Percentiles rank a stretch among this genome's conserved stretches.
phyloP scores from a whole-genome alignment of 2,113 vertebrate species.

The Urocitellus parryii region DNA sequence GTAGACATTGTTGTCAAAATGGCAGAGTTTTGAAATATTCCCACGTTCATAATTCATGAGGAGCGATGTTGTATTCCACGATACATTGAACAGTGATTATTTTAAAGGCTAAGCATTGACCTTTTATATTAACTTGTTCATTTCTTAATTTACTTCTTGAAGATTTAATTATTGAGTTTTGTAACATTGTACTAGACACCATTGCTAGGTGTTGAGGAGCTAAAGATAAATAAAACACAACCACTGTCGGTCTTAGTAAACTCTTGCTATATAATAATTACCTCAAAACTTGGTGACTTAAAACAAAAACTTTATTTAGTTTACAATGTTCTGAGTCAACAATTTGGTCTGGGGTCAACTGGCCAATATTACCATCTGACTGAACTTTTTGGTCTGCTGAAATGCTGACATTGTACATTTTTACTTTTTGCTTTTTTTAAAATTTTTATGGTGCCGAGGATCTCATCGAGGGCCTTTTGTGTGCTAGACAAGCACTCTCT shows the following conservation, averaged over 20 bases:
- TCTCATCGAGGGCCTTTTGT: no score
- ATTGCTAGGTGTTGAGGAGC: neutral
- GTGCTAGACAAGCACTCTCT: no score
- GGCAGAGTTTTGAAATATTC: neutral
- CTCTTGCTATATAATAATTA: neutral
- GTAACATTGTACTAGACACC: neutral
- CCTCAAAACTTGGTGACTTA: neutral
- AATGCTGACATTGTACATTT: no score
- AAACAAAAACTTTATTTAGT: neutral
- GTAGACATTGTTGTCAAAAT: neutral
- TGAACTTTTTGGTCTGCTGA: neutral
- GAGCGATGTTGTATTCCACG: neutral
- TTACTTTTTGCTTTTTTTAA: no score
- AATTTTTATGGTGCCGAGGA: no score
- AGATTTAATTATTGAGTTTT: neutral
- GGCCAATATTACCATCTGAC: neutral
- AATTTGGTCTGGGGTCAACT: neutral
- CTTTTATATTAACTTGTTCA: neutral
- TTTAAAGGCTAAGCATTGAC: neutral
- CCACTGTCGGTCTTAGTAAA: neutral
- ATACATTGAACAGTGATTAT: neutral
- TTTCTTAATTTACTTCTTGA: constrained; percentile 11
- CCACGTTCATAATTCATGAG: neutral
- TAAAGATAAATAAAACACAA: neutral
- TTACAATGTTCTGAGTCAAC: neutral